These are phyloP conservation scores for Ophiothrix spiculata DNA, from an alignment of 35 echinoderm and acorn worm species.

Conservation along the genomic window DNA sequence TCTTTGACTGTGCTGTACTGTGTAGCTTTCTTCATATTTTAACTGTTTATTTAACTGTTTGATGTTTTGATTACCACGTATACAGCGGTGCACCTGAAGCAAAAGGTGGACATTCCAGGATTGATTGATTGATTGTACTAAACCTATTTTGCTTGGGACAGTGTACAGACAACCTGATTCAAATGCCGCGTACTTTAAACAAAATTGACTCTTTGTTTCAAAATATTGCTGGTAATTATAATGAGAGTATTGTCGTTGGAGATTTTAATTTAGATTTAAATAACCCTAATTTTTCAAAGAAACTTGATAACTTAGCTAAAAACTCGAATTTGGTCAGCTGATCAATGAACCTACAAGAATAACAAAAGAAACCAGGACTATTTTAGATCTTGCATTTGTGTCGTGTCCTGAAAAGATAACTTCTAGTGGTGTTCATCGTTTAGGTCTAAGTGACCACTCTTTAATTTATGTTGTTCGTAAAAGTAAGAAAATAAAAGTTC, in stretches of 20 bases:
- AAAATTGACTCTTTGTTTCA: background rate
- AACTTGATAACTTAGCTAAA: conserved; percentile 15
- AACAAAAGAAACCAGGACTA: background rate
- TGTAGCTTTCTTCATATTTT: no score
- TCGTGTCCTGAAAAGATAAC: conserved; percentile 10
- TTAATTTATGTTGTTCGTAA: conserved; percentile 11
- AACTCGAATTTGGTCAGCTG: background rate
- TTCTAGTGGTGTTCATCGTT: background rate
- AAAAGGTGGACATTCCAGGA: no score
- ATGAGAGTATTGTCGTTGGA: conserved; percentile 14
- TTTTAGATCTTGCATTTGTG: conserved; percentile 21
- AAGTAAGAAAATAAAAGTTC: background rate
- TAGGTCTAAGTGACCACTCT: conserved; percentile 7
- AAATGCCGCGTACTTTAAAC: background rate
- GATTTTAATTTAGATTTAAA: conserved; percentile 3
- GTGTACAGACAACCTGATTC: background rate
- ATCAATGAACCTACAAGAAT: conserved; percentile 4
- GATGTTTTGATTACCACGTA: no score
- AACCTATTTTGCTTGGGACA: background rate
- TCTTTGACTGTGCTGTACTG: no score
- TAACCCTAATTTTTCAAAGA: conserved; percentile 3
- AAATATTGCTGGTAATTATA: conserved; percentile 1
- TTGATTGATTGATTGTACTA: no score
- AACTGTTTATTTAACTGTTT: no score
- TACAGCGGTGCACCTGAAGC: no score